These are phyloP conservation scores for Megalopta genalis DNA, from an alignment of 1,140 invertebrate genomes.

Conservation along the genomic window DNA sequence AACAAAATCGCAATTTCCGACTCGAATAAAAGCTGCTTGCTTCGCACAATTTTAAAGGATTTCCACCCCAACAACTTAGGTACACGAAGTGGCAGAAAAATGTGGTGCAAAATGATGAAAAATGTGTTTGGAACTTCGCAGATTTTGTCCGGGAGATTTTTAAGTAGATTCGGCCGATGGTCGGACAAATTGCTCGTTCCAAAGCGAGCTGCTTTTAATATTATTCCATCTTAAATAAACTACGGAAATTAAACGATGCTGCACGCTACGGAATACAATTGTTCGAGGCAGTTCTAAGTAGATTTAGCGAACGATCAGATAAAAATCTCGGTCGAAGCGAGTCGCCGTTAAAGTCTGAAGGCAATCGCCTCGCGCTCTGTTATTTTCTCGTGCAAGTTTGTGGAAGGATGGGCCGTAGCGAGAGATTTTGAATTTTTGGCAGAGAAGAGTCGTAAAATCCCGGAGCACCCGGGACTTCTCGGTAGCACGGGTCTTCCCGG, in stretches of 20 bases:
- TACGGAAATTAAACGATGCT: too few relatives aligned
- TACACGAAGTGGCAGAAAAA: too few relatives aligned
- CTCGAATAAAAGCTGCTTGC: too few relatives aligned
- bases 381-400: neutral
- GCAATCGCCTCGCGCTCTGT: neutral
- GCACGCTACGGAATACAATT: too few relatives aligned
- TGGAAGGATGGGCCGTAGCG: neutral
- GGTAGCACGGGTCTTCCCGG: slow-evolving; percentile 25
- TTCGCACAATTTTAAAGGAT: too few relatives aligned
- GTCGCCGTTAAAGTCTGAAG: neutral
- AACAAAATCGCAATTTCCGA: too few relatives aligned
- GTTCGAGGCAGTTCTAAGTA: neutral
- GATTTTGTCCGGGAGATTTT: neutral
- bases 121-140: too few relatives aligned
- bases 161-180: neutral
- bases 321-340: too few relatives aligned
- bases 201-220: neutral
- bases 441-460: neutral
- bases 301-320: neutral
- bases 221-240: too few relatives aligned
- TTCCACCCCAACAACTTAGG: too few relatives aligned
- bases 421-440: neutral
- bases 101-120: too few relatives aligned
- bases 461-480: slow-evolving; percentile 12
- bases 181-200: neutral